Conservation (phyloP, 35 echinoderm and acorn worm genomes). For the Heliocidaris erythrogramma region DNA sequence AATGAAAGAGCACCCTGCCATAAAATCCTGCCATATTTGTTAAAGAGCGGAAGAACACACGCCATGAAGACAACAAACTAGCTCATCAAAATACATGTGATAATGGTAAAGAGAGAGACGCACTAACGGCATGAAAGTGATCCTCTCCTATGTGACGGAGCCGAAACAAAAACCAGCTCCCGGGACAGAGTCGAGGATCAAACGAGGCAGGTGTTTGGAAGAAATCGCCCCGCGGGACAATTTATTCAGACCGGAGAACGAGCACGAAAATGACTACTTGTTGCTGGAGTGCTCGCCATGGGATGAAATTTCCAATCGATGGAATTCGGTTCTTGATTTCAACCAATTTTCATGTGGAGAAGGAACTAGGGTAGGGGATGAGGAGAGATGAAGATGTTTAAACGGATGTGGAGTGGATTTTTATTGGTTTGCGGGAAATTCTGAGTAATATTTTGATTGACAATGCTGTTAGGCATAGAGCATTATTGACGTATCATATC, state of each 20-base stretch:
- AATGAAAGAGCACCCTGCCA: not conserved
- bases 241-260: conserved; percentile 39
- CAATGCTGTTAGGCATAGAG: not conserved
- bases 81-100: conserved; percentile 30
- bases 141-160: conserved; percentile 2
- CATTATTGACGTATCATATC: conserved; percentile 5
- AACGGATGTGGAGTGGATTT: conserved; percentile 11
- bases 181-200: conserved; percentile 40
- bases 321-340: conserved; percentile 39
- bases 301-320: conserved; percentile 41
- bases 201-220: conserved; percentile 51
- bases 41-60: conserved; percentile 16
- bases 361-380: conserved; percentile 11
- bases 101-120: not conserved
- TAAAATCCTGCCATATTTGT: conserved; percentile 3
- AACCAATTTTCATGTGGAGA: conserved; percentile 36
- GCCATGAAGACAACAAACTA: conserved; percentile 1
- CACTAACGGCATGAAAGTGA: conserved; percentile 7
- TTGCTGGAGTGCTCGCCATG: conserved; percentile 38
- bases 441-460: conserved; percentile 18
- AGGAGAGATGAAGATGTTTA: conserved; percentile 19
- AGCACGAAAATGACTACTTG: conserved; percentile 48
- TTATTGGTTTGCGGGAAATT: conserved; percentile 3
- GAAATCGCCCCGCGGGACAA: conserved; percentile 52
- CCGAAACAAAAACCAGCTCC: conserved; percentile 30